A percentile compares a stretch with the other conserved stretches of the same genome.
phyloP scores from a whole-genome alignment of 2,888 invertebrate genomes.

The Lingula anatina region DNA sequence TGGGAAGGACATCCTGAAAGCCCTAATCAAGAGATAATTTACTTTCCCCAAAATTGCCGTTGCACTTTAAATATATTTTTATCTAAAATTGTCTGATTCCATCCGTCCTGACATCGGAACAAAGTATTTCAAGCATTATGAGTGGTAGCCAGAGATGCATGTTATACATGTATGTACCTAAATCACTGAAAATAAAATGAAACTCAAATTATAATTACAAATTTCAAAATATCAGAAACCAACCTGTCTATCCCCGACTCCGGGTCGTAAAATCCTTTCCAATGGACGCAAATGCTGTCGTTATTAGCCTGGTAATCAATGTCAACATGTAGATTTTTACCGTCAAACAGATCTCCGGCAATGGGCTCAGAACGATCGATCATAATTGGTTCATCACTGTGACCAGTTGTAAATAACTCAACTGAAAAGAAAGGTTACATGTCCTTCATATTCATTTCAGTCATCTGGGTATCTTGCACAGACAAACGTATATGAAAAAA shows the following conservation, averaged over 20 bases:
- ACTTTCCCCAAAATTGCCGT: too few relatives aligned
- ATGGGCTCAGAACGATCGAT: slow-evolving; percentile 14
- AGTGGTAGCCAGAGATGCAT: too few relatives aligned
- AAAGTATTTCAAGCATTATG: too few relatives aligned
- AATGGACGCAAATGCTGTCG: slow-evolving; percentile 9
- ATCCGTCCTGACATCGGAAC: too few relatives aligned
- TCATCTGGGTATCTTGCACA: too few relatives aligned
- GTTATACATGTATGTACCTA: too few relatives aligned
- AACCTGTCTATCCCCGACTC: slow-evolving; percentile 12
- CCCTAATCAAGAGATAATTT: too few relatives aligned
- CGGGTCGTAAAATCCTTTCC: slow-evolving; percentile 12
- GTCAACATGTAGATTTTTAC: slow-evolving; percentile 6
- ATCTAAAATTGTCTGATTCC: too few relatives aligned
- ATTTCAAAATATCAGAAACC: neutral
- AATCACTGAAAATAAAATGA: too few relatives aligned
- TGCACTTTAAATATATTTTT: too few relatives aligned
- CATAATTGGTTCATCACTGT: slow-evolving; percentile 10
- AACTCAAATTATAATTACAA: neutral
- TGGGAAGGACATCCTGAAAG: too few relatives aligned
- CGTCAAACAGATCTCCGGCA: slow-evolving; percentile 10
- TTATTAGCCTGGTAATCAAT: slow-evolving; percentile 11
- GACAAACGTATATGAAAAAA: neutral
- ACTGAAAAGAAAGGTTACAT: slow-evolving; percentile 2
- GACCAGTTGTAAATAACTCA: slow-evolving; percentile 8
- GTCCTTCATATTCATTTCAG: neutral